phyloP scores from a whole-genome alignment of 2,113 vertebrate genomes.

The Pelusios castaneus region DNA sequence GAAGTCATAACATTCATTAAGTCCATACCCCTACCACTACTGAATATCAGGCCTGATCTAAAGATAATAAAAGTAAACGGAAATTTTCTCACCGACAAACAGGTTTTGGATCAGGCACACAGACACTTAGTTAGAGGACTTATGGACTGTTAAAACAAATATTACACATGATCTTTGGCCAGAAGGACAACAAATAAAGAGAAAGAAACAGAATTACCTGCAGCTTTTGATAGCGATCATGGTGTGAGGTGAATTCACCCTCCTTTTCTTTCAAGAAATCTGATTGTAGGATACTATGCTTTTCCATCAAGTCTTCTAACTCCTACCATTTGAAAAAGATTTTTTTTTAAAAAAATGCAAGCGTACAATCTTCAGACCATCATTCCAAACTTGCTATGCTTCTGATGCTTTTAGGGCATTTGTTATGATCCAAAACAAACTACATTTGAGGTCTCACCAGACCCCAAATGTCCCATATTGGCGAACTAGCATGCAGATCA shows the following conservation, averaged over 20 bases:
- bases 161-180: neutral
- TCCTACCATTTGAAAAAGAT: slow-evolving; percentile 60
- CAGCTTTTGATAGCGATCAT: slow-evolving; percentile 74
- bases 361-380: neutral
- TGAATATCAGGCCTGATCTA: neutral
- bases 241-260: slow-evolving; percentile 67
- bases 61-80: neutral
- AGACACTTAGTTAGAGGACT: neutral
- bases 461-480: neutral
- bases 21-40: neutral
- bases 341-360: neutral
- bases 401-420: neutral
- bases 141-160: neutral
- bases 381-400: neutral
- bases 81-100: neutral
- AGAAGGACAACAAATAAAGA: neutral
- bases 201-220: slow-evolving; percentile 72
- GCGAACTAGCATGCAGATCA: neutral
- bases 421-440: neutral
- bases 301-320: slow-evolving; percentile 76
- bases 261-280: slow-evolving; percentile 76
- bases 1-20: neutral
- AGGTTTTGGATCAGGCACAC: neutral
- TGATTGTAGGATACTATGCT: slow-evolving; percentile 73
- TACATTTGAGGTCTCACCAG: neutral